These are phyloP conservation scores for Biston stratarius DNA, from an alignment of 2,888 invertebrate species.

Conservation along the genomic window DNA sequence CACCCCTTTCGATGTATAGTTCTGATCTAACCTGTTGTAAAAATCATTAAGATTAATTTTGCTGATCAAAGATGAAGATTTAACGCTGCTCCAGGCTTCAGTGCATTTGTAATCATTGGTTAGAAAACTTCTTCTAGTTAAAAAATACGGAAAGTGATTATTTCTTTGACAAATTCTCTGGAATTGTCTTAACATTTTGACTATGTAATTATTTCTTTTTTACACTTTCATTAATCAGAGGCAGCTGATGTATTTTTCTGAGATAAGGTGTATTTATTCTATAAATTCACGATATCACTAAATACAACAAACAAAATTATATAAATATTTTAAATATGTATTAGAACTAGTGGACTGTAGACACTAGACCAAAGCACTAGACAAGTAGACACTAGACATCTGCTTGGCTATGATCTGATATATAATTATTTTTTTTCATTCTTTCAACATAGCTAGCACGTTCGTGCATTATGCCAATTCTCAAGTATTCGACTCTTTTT, in stretches of 20 bases:
- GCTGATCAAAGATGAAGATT: conserved; percentile 87
- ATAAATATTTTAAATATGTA: too few relatives aligned
- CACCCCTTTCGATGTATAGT: conserved; percentile 86
- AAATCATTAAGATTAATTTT: conserved; percentile 89
- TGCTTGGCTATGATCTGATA: too few relatives aligned
- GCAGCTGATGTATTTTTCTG: not conserved
- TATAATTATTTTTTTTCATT: too few relatives aligned
- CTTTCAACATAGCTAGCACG: too few relatives aligned
- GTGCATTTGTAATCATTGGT: conserved; percentile 91
- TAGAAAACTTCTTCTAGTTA: conserved; percentile 84
- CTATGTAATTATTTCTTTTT: not conserved
- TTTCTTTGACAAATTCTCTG: conserved; percentile 49
- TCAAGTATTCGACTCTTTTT: too few relatives aligned
- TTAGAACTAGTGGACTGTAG: too few relatives aligned
- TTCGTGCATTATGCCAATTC: too few relatives aligned
- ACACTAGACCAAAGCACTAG: too few relatives aligned
- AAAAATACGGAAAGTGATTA: conserved; percentile 38
- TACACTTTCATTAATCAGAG: not conserved
- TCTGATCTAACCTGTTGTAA: conserved; percentile 90
- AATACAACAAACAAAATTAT: not conserved
- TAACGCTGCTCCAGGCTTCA: conserved; percentile 89
- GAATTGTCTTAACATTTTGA: conserved; percentile 57
- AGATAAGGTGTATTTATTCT: not conserved
- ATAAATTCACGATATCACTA: not conserved
- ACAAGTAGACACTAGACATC: too few relatives aligned